phyloP scores from a whole-genome alignment of 2,888 invertebrate genomes.

The Heliconius hortense region DNA sequence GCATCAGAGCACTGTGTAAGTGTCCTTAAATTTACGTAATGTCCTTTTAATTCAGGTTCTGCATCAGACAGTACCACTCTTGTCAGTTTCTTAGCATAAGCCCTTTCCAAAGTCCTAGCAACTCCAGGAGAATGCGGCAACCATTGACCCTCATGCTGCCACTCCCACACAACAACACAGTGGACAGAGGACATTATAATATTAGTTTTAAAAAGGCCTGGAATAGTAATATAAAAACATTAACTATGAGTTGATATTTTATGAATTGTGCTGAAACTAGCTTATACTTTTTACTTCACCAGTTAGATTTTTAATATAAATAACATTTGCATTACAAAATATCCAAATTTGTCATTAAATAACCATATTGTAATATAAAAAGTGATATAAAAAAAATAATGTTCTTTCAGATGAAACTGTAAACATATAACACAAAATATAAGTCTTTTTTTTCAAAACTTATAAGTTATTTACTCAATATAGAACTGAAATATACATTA shows the following conservation, averaged over 20 bases:
- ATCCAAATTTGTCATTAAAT: background rate
- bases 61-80: constrained; percentile 93
- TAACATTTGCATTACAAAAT: background rate
- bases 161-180: constrained; percentile 92
- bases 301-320: background rate
- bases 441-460: background rate
- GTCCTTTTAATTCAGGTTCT: constrained; percentile 89
- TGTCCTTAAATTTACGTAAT: constrained; percentile 89
- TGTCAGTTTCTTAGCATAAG: constrained; percentile 91
- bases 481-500: background rate
- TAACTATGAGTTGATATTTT: too few species aligned
- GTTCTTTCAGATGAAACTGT: background rate
- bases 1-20: constrained; percentile 87
- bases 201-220: constrained; percentile 35
- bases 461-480: too few species aligned
- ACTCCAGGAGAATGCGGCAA: constrained; percentile 93
- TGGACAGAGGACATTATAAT: constrained; percentile 82
- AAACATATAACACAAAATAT: background rate
- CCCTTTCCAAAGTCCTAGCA: constrained; percentile 91
- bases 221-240: background rate
- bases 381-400: background rate
- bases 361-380: background rate
- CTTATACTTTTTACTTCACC: too few species aligned
- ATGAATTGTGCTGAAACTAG: too few species aligned
- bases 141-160: constrained; percentile 88